Conservation (phyloP, 2,113 vertebrate genomes). For the Synchiropus splendidus region DNA sequence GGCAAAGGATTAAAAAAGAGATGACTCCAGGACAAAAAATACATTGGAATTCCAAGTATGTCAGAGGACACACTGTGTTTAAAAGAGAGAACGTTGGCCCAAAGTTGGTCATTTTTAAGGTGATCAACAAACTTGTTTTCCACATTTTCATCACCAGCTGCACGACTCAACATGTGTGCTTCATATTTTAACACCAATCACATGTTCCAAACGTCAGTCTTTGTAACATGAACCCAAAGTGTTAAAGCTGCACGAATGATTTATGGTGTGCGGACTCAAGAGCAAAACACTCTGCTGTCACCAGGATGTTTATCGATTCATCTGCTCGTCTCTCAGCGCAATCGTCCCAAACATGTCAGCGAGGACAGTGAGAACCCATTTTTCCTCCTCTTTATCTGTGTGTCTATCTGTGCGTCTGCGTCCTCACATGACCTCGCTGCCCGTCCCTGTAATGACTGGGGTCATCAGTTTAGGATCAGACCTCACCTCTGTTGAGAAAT, state of each 20-base stretch:
- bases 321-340: slow-evolving; percentile 29
- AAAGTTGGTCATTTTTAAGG: too few relatives aligned
- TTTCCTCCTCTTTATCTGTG: slow-evolving; percentile 27
- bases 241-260: slow-evolving; percentile 25
- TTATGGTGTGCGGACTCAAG: slow-evolving; percentile 27
- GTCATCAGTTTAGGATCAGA: slow-evolving; percentile 51
- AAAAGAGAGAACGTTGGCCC: too few relatives aligned
- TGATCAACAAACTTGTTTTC: too few relatives aligned
- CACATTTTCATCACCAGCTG: too few relatives aligned
- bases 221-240: slow-evolving; percentile 15
- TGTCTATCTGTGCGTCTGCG: slow-evolving; percentile 11
- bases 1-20: too few relatives aligned
- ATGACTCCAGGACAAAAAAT: too few relatives aligned
- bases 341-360: slow-evolving; percentile 24
- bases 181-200: too few relatives aligned
- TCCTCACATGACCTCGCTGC: slow-evolving; percentile 9
- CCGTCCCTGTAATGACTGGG: slow-evolving; percentile 26
- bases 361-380: slow-evolving; percentile 30
- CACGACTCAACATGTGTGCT: too few relatives aligned
- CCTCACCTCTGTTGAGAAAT: slow-evolving; percentile 47
- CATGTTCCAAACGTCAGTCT: too few relatives aligned
- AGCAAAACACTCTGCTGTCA: slow-evolving; percentile 24
- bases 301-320: slow-evolving; percentile 11
- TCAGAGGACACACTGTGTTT: too few relatives aligned
- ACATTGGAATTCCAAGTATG: too few relatives aligned